phyloP scores from a whole-genome alignment of 37 sponge, comb jelly and placozoan species.

The Dysidea cf. avara region DNA sequence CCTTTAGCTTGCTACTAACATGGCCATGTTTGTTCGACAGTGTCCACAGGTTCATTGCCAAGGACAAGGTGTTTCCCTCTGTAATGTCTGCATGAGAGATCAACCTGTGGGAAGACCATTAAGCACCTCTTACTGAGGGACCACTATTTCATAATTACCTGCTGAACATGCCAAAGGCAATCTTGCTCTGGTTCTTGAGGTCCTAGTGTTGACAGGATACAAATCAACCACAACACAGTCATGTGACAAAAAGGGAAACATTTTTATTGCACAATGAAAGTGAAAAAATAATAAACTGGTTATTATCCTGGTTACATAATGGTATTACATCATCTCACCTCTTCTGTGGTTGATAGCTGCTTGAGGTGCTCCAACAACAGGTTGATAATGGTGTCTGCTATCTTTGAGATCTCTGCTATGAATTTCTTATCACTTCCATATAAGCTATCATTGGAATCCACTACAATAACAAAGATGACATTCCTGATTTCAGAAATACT shows the following conservation, averaged over 20 bases:
- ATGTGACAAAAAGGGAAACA: not conserved
- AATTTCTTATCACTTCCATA: constrained; percentile 91
- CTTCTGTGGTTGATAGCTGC: constrained; percentile 13
- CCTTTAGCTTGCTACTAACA: constrained; percentile 30
- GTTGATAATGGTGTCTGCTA: constrained; percentile 54
- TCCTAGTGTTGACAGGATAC: no score
- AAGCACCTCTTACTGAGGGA: no score
- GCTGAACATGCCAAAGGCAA: no score
- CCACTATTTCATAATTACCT: no score
- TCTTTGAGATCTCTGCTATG: constrained; percentile 55
- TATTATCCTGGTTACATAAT: not conserved
- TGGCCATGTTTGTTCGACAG: constrained; percentile 26
- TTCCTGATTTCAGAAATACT: not conserved
- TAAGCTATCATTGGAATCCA: constrained; percentile 91
- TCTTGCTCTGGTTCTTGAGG: no score
- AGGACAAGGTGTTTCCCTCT: constrained; percentile 18
- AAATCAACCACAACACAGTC: no score
- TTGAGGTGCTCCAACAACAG: constrained; percentile 62
- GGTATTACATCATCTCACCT: constrained; percentile 39
- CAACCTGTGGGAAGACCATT: constrained; percentile 8
- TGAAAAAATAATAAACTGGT: constrained; percentile 4
- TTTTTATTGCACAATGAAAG: constrained; percentile 8
- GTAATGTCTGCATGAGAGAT: constrained; percentile 41
- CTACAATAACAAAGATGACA: constrained; percentile 4
- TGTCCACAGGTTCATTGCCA: constrained; percentile 65